A percentile compares a stretch with the other conserved stretches of the same genome.
Evolutionary conservation across 2,888 invertebrate genomes (phyloP).

Genomic region (Amblyteles armatorius): DNA sequence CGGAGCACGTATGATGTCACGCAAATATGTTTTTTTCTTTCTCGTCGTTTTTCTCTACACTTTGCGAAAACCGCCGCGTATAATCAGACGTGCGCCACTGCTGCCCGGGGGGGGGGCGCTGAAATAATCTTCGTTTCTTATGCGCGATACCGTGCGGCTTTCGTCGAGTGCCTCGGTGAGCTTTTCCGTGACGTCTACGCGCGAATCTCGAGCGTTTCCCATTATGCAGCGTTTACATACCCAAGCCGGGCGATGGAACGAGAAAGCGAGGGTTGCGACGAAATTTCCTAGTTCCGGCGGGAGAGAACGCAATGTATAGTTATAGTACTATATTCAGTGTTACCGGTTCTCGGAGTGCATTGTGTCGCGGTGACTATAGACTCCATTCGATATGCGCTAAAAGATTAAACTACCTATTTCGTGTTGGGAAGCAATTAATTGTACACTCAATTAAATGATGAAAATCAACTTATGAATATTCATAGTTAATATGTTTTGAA

Average conservation of each 20-base stretch:
- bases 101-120: slow-evolving; percentile 46
- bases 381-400: slow-evolving; percentile 1
- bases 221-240: slow-evolving; percentile 61
- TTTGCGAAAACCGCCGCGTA: slow-evolving; percentile 30
- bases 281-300: slow-evolving; percentile 19
- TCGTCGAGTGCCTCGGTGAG: slow-evolving; percentile 29
- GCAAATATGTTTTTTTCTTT: slow-evolving; percentile 37
- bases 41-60: neutral
- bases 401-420: slow-evolving; percentile 5
- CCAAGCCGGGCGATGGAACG: slow-evolving; percentile 1
- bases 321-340: neutral
- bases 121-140: slow-evolving; percentile 66
- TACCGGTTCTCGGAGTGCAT: slow-evolving; percentile 11
- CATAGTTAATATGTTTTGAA: neutral
- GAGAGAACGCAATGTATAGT: neutral
- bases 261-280: neutral
- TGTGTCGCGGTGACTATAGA: slow-evolving; percentile 5
- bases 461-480: neutral
- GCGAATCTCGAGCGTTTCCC: slow-evolving; percentile 54
- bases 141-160: slow-evolving; percentile 61
- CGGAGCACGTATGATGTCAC: slow-evolving; percentile 11
- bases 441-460: neutral
- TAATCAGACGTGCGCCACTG: slow-evolving; percentile 52
- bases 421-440: neutral
- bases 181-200: slow-evolving; percentile 14